Evolutionary conservation across 2,113 vertebrate genomes (phyloP), one percentile per base, ranked within the genome.

Genomic region (Megaleporinus macrocephalus): DNA sequence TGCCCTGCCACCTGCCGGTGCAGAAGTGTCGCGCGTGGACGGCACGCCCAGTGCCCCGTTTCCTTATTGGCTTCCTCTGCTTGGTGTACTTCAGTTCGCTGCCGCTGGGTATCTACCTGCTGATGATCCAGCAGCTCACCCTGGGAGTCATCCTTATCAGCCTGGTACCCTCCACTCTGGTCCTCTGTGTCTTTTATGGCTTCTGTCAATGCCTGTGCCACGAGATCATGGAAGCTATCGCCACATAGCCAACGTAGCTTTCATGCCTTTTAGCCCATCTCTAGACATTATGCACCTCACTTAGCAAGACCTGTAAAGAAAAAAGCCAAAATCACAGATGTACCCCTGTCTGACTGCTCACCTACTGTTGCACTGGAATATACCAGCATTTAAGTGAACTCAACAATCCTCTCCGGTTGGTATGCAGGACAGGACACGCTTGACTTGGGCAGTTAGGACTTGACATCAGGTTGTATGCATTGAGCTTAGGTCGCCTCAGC

Each of bases 71-170:
- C 0, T 88, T 93, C 62, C 94, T 97, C 69, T 95, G 96, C 85
- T 91, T 97, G 89, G 91, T 96, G 41, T 97, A 95, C 90, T 95
- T 97, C 91, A 95, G 95, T 90, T 97, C 96, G 0, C 90, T 97
- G 86, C 96, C 96, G 13, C 90, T 96, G 0, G 96, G 96, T 80
- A 95, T 96, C 85, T 97, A 97, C 90, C 94, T 97, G 80, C 93
- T 97, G 86, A 96, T 97, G 93, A 95, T 95, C 7, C 93, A 94
- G 85, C 95, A 93, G 85, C 93, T 95, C 83, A 90, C 91, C 80
- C 87, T 96, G 83, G 96, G 96, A 36, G 93, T 96, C 55, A 89
- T 93, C 33, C 90, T 97, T 30, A 95, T 96, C 82, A 95, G 95
- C 73, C 93, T 97, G n/a, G 96, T 97, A 69, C 96, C 96, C 27